These are phyloP conservation scores for Parnassius mnemosyne DNA, from an alignment of 2,888 invertebrate genomes.

Conservation along the genomic window DNA sequence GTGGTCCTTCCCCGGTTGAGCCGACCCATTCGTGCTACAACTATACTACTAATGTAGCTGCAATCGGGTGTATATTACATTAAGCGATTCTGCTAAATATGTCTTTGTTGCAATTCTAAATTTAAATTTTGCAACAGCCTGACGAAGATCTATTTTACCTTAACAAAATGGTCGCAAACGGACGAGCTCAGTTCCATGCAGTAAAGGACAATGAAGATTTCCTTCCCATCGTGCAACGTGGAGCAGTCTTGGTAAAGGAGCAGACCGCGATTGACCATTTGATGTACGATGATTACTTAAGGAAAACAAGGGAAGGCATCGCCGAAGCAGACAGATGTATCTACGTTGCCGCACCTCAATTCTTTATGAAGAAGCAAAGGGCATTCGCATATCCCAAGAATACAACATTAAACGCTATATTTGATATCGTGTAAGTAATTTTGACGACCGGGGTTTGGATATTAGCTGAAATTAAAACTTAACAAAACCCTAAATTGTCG, in stretches of 20 bases:
- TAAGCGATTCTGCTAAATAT: no score
- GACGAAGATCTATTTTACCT: conserved; percentile 65
- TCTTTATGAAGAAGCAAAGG: conserved; percentile 83
- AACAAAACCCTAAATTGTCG: no score
- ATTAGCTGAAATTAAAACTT: no score
- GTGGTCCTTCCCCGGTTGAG: no score
- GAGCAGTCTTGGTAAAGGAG: conserved; percentile 82
- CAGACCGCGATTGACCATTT: conserved; percentile 84
- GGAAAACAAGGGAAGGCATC: conserved; percentile 77
- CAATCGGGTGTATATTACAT: no score
- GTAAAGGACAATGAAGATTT: conserved; percentile 48
- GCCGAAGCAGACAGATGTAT: conserved; percentile 85
- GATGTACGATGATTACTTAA: conserved; percentile 85
- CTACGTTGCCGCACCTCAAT: conserved; percentile 86
- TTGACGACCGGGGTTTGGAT: no score
- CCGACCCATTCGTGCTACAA: no score
- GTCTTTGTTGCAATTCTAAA: no score
- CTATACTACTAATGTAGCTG: no score
- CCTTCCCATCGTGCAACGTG: conserved; percentile 53
- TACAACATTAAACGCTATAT: conserved; percentile 80
- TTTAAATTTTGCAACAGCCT: conserved; percentile 44
- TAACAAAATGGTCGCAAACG: conserved; percentile 62
- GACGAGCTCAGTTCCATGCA: conserved; percentile 59
- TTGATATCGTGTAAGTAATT: conserved; percentile 85
- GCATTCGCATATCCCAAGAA: conserved; percentile 86